A percentile compares a stretch with the other conserved stretches of the same genome.
phyloP scores from a whole-genome alignment of 1,140 invertebrate genomes.

The Leptoteleia sp. region DNA sequence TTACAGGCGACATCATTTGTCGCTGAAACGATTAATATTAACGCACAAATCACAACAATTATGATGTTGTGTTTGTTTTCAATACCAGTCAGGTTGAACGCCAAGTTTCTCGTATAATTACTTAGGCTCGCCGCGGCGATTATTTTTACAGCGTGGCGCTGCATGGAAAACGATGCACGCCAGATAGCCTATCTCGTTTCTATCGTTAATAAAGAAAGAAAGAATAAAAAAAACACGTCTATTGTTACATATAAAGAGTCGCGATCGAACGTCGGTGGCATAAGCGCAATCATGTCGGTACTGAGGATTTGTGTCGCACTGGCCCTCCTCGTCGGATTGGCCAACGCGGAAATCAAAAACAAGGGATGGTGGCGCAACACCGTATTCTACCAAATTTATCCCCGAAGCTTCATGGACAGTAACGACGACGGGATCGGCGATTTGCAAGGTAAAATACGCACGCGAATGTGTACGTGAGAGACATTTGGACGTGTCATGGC shows the following conservation, averaged over 20 bases:
- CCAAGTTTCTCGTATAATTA: slow-evolving; percentile 10
- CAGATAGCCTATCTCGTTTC: slow-evolving; percentile 30
- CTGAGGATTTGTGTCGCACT: slow-evolving; percentile 23
- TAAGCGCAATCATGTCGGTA: slow-evolving; percentile 51
- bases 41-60: slow-evolving; percentile 20
- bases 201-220: slow-evolving; percentile 22
- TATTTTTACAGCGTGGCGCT: not conserved
- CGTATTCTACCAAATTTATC: slow-evolving; percentile 89
- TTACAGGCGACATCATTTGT: slow-evolving; percentile 13
- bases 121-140: not conserved
- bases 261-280: too few relatives aligned
- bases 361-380: slow-evolving; percentile 87
- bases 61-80: slow-evolving; percentile 27
- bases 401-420: slow-evolving; percentile 87
- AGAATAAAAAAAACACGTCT: too few relatives aligned
- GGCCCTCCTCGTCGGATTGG: slow-evolving; percentile 39
- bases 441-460: slow-evolving; percentile 82
- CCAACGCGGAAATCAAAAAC: slow-evolving; percentile 68
- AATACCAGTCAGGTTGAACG: not conserved
- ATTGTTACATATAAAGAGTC: slow-evolving; percentile 51
- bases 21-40: slow-evolving; percentile 10
- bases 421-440: slow-evolving; percentile 89
- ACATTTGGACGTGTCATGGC: too few relatives aligned
- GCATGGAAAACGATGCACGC: not conserved
- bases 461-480: too few relatives aligned